phyloP scores from a whole-genome alignment of 2,113 vertebrate species.

The Crotalus viridis region DNA sequence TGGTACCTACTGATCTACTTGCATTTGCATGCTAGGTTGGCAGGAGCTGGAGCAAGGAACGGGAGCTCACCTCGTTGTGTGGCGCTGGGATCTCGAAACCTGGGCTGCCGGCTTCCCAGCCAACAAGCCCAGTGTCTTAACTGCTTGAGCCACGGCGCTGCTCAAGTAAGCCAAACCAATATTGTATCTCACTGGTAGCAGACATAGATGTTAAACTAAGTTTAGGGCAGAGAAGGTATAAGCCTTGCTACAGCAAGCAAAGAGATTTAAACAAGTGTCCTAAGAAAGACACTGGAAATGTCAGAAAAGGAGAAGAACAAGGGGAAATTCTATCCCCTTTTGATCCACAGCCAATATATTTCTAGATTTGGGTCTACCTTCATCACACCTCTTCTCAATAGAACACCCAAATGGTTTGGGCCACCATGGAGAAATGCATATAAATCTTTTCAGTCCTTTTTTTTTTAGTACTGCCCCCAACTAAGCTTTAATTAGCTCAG shows the following conservation, averaged over 20 bases:
- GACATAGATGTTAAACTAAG: background rate
- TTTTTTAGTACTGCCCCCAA: background rate
- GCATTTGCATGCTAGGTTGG: background rate
- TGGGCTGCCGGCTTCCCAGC: background rate
- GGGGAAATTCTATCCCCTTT: background rate
- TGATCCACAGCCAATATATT: background rate
- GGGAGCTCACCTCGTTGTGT: background rate
- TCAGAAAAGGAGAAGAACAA: background rate
- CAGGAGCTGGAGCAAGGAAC: background rate
- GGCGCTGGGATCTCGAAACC: background rate
- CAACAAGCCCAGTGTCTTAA: background rate
- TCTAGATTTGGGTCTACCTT: background rate
- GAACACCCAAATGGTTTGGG: background rate
- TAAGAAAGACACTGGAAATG: background rate
- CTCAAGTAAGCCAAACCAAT: background rate
- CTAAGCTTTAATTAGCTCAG: background rate
- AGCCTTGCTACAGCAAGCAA: background rate
- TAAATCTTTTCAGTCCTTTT: background rate
- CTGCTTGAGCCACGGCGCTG: background rate
- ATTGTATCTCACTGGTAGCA: background rate
- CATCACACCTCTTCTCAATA: background rate
- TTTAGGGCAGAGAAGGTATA: background rate
- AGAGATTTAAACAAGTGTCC: background rate
- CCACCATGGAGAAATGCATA: background rate
- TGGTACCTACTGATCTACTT: background rate